Evolutionary conservation across 2,797 vertebrate genomes (phyloP), one percentile per base, ranked within the genome.

Genomic region (Periophthalmus magnuspinnatus): DNA sequence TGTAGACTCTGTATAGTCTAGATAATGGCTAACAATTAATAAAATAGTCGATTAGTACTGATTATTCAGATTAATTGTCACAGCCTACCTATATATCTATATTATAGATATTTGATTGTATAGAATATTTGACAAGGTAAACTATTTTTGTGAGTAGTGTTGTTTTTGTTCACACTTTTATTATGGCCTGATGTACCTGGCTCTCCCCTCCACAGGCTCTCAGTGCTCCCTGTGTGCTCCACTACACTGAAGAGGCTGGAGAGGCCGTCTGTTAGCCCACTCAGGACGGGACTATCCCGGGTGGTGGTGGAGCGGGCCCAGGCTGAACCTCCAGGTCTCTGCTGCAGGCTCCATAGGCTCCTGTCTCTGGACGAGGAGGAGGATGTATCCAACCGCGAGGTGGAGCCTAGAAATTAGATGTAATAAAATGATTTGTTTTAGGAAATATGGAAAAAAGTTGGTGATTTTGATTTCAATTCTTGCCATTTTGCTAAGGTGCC

Each of bases 251-350:
- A 99, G 79, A 99, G 94, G 91, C 97, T 98, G 81, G 97, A 97
- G 52, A 99, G 93, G 28, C 98, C 98, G 0, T 99, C 97, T 0
- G 96, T 98, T 89, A 97, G 94, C 71, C 96, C 97, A 68, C 91
- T 97, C 73, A 99, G 92, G 57, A 99, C 97, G 0, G 98, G 98
- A 85, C 97, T 99, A 90, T 99, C 98, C 0, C 98, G 92, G 0
- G 98, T 99, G 59, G 98, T 99, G 82, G 98, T 99, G 81, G 98
- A 99, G 33, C 98, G 96, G 11, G 97, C 98, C 98, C 98, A 99
- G 48, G 98, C 98, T 0, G 97, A 99, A 71, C 97, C 96, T 0
- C 95, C 97, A 66, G 80, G 68, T 78, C 95, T 93, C 84, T 97
- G 96, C 77, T 96, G 95, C 67, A 99, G 93, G 88, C 94, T 98